Evolutionary conservation across 2,797 vertebrate species (phyloP).

Genomic region (Novumbra hubbsi): DNA sequence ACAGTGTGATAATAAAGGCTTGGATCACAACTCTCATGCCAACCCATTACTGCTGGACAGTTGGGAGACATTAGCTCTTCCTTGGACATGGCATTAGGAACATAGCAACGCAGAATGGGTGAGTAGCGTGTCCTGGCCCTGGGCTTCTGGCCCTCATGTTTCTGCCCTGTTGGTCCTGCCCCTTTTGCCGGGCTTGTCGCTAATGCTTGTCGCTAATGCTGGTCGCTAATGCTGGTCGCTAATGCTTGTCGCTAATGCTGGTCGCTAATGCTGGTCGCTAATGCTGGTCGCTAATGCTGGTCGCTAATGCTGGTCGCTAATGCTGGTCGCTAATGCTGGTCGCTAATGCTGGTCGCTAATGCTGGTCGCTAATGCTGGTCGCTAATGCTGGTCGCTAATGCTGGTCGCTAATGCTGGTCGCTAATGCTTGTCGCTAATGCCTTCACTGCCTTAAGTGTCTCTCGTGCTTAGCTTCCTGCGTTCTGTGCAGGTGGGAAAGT

Average conservation of each 20-base stretch:
- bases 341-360: too few relatives aligned
- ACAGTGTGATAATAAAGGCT: neutral
- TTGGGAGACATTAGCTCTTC: neutral
- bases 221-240: too few relatives aligned
- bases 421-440: slow-evolving; percentile 34
- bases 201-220: too few relatives aligned
- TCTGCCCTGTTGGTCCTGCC: slow-evolving; percentile 42
- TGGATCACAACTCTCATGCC: neutral
- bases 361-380: too few relatives aligned
- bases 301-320: too few relatives aligned
- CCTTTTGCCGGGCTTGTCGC: slow-evolving; percentile 39
- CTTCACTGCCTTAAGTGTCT: slow-evolving; percentile 35
- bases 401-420: too few relatives aligned
- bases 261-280: too few relatives aligned
- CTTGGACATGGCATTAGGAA: neutral
- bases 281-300: too few relatives aligned
- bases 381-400: too few relatives aligned
- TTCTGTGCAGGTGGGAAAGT: slow-evolving; percentile 35
- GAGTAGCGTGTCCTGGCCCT: slow-evolving; percentile 18
- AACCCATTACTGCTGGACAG: neutral
- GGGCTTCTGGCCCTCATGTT: slow-evolving; percentile 17
- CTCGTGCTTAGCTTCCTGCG: slow-evolving; percentile 22
- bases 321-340: too few relatives aligned
- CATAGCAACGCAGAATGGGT: neutral
- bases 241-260: too few relatives aligned